Evolutionary conservation across 2,888 invertebrate species (phyloP).

Genomic region (Capitulum mitella): DNA sequence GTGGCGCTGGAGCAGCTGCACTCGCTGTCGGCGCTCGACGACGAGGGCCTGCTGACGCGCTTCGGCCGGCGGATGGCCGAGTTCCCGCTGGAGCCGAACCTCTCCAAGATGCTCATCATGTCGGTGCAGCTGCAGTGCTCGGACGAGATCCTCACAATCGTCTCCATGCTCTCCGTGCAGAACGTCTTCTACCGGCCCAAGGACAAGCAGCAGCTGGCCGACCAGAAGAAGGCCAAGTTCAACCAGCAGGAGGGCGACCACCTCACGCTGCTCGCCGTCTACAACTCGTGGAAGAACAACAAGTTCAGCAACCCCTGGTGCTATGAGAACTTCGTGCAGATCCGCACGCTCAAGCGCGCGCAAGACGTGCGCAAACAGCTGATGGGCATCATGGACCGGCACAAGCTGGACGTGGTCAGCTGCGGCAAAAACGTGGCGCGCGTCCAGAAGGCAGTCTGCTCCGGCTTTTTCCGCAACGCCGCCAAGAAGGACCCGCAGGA

Average conservation of each 20-base stretch:
- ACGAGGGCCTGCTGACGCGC: slow-evolving; percentile 61
- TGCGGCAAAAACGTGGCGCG: slow-evolving; percentile 92
- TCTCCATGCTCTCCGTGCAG: slow-evolving; percentile 97
- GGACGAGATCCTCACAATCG: slow-evolving; percentile 96
- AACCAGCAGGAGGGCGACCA: slow-evolving; percentile 99
- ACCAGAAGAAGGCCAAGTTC: slow-evolving; percentile 98
- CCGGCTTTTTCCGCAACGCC: slow-evolving; percentile 97
- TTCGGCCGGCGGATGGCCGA: slow-evolving; percentile 88
- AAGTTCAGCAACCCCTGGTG: slow-evolving; percentile 99
- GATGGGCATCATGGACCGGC: slow-evolving; percentile 94
- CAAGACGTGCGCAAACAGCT: slow-evolving; percentile 97
- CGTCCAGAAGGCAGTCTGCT: slow-evolving; percentile 95
- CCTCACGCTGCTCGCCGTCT: slow-evolving; percentile 91
- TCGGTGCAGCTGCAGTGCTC: slow-evolving; percentile 95
- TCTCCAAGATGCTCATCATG: slow-evolving; percentile 98
- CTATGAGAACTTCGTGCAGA: slow-evolving; percentile 98
- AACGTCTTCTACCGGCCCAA: slow-evolving; percentile 94
- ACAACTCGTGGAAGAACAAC: slow-evolving; percentile 98
- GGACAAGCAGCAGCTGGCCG: slow-evolving; percentile 93
- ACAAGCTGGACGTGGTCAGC: slow-evolving; percentile 91
- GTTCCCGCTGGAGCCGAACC: slow-evolving; percentile 95
- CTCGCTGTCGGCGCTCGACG: slow-evolving; percentile 91
- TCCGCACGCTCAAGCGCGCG: slow-evolving; percentile 88
- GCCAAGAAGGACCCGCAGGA: slow-evolving; percentile 99
- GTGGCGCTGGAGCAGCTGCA: slow-evolving; percentile 96